phyloP scores from a whole-genome alignment of 2,797 vertebrate genomes.

The Hydrophis major region DNA sequence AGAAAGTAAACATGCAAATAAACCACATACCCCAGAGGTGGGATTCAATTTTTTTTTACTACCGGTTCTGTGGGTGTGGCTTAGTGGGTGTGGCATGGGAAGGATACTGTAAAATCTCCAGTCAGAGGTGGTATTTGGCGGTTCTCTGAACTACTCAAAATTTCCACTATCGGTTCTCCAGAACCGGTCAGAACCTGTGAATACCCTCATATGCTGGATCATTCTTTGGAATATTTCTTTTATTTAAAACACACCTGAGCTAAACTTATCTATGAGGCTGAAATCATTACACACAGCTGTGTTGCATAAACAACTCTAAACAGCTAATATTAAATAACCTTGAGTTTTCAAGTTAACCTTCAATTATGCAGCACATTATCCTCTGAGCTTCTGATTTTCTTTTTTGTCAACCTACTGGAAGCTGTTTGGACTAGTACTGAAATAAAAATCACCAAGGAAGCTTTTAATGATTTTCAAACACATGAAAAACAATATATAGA shows the following conservation, averaged over 20 bases:
- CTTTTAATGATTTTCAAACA: neutral
- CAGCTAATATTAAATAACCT: neutral
- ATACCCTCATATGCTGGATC: neutral
- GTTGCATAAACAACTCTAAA: neutral
- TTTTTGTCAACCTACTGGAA: constrained; percentile 1
- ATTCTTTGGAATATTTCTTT: neutral
- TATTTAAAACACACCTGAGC: neutral
- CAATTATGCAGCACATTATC: neutral
- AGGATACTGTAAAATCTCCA: too few relatives aligned
- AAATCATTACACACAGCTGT: neutral
- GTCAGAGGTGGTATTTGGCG: too few relatives aligned
- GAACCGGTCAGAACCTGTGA: too few relatives aligned
- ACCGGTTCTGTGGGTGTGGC: too few relatives aligned
- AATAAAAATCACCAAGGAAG: neutral
- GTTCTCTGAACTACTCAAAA: too few relatives aligned
- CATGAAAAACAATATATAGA: neutral
- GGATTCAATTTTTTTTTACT: too few relatives aligned
- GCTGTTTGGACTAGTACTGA: neutral
- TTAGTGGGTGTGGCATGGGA: too few relatives aligned
- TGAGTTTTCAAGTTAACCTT: constrained; percentile 17
- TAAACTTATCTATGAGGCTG: neutral
- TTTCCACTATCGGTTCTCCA: too few relatives aligned
- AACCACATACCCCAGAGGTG: neutral
- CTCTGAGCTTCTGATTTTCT: neutral
- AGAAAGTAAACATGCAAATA: neutral